These are phyloP conservation scores for Ploceus nigricollis DNA, from an alignment of 2,113 vertebrate species.

Conservation along the genomic window DNA sequence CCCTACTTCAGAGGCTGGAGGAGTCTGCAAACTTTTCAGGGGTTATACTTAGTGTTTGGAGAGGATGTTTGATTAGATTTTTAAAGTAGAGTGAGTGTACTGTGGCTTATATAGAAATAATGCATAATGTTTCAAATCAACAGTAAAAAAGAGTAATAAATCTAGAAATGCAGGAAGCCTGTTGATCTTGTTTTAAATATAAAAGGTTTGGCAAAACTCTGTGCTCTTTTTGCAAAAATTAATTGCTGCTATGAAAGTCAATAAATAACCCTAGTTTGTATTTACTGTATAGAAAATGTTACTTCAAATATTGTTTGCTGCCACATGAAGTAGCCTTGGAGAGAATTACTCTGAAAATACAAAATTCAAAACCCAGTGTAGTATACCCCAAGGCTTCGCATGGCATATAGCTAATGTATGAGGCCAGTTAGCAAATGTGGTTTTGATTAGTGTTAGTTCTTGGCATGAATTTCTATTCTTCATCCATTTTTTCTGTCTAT, in stretches of 20 bases:
- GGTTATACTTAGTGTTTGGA: background rate
- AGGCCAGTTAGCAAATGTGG: background rate
- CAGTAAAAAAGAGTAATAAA: background rate
- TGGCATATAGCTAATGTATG: background rate
- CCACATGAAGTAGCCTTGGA: background rate
- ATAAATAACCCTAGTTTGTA: background rate
- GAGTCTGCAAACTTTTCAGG: background rate
- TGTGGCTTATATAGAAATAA: background rate
- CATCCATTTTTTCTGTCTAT: background rate
- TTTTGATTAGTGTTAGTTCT: background rate
- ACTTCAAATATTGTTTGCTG: background rate
- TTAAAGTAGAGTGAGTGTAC: background rate
- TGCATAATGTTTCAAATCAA: background rate
- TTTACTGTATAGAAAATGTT: background rate
- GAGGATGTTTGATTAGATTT: background rate
- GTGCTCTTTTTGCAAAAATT: background rate
- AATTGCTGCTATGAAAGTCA: background rate
- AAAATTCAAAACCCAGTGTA: background rate
- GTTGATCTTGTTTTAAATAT: background rate
- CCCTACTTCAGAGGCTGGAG: background rate
- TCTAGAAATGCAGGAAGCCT: background rate
- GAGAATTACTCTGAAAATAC: background rate
- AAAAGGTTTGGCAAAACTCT: background rate
- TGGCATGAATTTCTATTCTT: background rate
- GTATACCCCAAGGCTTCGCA: background rate